Base-by-base conservation (phyloP, 1,140 invertebrate species). In the Hormaphis cornu region DNA sequence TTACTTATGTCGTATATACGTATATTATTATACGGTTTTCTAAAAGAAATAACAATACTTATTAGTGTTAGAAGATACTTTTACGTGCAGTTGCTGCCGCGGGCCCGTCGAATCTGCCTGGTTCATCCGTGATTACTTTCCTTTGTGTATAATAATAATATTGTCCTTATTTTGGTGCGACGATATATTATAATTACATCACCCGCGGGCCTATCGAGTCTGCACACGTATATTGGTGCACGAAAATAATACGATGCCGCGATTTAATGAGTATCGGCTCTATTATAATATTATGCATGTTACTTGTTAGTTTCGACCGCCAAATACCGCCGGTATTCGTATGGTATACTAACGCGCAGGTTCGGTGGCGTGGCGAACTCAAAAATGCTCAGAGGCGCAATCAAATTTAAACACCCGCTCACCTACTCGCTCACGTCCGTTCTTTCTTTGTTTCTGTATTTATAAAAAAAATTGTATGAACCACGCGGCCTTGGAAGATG, bases 131-230 rank as follows among this genome's bases (percentile, higher is more conserved):
- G 61, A 66, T 66, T 66, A 66, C 44, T 66, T 33, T 50, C 18
- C 61, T 66, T 46, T 48, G 40, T 66, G 61, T 24, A 46, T 12
- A n/a, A n/a, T n/a, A n/a, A n/a, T n/a, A 33, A 22, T 33, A 33
- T 66, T 48, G 44, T 66, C 42, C 44, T 66, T 66, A 66, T 66
- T n/a, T 66, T 35, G 44, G 44, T 33, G 20, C 14, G n/a, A n/a
- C n/a, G n/a, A n/a, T n/a, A n/a, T 48, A 18, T 30, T 66, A 50
- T 50, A 66, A 66, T 66, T 66, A 66, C 42, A 48, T 66, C 61
- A 48, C 61, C 61, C 35, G 20, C 28, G 61, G 42, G 61, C 35
- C 44, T 50, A 35, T 30, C 22, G 26, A 35, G 20, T 8, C 16
- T 28, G 20, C 18, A 16, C 48, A 30, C 30, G 35, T 3, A 20